Percentiles rank a stretch among this genome's conserved stretches.
Conservation (phyloP, 2,888 invertebrate species). For the Ctena decussata region DNA sequence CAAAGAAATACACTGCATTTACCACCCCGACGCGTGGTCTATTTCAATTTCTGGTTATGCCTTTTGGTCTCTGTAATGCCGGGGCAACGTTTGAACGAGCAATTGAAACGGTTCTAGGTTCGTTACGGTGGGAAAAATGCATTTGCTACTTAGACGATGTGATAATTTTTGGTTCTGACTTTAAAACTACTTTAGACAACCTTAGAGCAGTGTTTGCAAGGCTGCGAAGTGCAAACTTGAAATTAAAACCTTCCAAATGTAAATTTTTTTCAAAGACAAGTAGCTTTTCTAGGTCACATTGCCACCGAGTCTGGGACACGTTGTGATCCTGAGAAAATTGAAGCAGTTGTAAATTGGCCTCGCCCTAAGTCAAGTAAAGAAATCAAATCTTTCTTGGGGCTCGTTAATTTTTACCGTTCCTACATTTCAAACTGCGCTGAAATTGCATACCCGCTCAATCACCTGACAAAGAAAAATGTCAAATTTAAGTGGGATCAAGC, state of each 20-base stretch:
- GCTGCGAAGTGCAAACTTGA: conserved; percentile 21
- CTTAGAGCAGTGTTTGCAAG: conserved; percentile 12
- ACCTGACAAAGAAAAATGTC: conserved; percentile 13
- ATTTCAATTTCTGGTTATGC: background rate
- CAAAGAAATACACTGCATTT: background rate
- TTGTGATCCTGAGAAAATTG: conserved; percentile 25
- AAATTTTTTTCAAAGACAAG: conserved; percentile 19
- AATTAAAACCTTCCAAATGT: conserved; percentile 33
- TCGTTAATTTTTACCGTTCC: conserved; percentile 22
- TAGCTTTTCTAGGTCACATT: conserved; percentile 26
- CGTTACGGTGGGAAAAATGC: conserved; percentile 17
- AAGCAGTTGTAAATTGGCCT: conserved; percentile 11
- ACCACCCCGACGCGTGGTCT: background rate
- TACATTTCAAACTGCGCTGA: conserved; percentile 30
- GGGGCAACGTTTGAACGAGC: conserved; percentile 1
- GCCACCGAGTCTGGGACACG: conserved; percentile 9
- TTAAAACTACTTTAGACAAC: conserved; percentile 14
- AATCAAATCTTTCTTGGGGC: conserved; percentile 24
- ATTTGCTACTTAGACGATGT: conserved; percentile 34
- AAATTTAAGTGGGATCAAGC: conserved; percentile 9
- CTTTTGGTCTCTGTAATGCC: background rate
- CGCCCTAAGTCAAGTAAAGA: background rate
- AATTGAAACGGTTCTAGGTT: background rate
- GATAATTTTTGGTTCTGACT: conserved; percentile 23
- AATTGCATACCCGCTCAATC: background rate